These are phyloP conservation scores for Furnarius figulus DNA, from an alignment of 2,113 vertebrate genomes.

Conservation along the genomic window DNA sequence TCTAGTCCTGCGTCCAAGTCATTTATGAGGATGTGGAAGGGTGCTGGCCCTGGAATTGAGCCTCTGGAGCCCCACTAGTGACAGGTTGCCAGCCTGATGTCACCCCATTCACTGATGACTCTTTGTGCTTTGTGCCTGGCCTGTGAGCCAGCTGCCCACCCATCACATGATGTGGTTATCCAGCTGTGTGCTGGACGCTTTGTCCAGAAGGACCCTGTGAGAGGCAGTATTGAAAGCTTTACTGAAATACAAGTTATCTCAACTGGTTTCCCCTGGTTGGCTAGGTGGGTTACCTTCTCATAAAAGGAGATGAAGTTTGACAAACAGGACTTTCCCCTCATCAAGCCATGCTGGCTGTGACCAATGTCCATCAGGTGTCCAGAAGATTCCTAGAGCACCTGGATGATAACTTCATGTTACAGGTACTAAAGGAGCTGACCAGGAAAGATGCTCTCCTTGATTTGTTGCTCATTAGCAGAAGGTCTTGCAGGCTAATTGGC, in stretches of 20 bases:
- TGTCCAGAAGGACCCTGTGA: neutral
- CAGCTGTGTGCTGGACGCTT: neutral
- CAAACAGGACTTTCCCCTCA: neutral
- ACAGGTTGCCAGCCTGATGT: neutral
- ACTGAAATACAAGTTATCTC: neutral
- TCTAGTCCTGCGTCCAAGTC: neutral
- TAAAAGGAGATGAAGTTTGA: neutral
- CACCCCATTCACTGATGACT: neutral
- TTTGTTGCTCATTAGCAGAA: neutral
- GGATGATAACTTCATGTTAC: neutral
- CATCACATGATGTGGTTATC: neutral
- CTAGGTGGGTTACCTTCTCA: neutral
- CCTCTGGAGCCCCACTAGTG: neutral
- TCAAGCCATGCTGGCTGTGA: neutral
- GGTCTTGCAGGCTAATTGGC: neutral
- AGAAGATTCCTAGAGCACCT: neutral
- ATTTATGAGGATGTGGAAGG: neutral
- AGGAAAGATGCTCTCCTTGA: neutral
- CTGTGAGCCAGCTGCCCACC: accelerated
- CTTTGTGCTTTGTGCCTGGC: neutral
- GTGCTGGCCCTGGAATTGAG: neutral
- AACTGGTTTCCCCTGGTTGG: neutral
- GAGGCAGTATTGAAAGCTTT: neutral
- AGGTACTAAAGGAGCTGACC: neutral
- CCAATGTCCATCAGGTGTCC: neutral